These are phyloP conservation scores for Chamaetylas fuelleborni DNA, from an alignment of 2,113 vertebrate genomes.

Conservation along the genomic window DNA sequence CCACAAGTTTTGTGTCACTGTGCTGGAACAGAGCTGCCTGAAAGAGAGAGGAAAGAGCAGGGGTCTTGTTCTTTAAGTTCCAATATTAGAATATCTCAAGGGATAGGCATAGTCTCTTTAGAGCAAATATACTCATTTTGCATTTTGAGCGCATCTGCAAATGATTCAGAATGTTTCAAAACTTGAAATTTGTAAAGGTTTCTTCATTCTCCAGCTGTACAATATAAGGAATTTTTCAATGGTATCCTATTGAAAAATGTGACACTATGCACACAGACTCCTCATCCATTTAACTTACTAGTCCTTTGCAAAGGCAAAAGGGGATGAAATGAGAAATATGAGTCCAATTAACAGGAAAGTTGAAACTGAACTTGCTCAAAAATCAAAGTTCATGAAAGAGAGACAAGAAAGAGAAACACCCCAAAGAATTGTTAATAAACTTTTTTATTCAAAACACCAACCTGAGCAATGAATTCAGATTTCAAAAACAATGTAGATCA, in stretches of 20 bases:
- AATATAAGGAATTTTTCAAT: background rate
- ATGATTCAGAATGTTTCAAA: background rate
- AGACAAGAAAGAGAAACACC: background rate
- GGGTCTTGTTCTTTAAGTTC: background rate
- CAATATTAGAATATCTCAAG: background rate
- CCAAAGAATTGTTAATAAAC: background rate
- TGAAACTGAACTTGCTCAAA: background rate
- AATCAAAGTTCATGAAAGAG: background rate
- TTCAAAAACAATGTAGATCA: background rate
- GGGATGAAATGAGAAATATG: background rate
- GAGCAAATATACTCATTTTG: background rate
- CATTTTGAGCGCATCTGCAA: background rate
- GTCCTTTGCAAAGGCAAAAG: background rate
- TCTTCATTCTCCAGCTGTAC: background rate
- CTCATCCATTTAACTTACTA: background rate
- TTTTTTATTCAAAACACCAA: background rate
- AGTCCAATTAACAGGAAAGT: background rate
- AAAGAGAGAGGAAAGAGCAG: background rate
- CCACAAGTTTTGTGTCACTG: background rate
- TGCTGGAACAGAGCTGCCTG: background rate
- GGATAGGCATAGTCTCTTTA: background rate
- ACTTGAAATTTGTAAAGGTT: background rate
- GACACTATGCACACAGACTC: background rate
- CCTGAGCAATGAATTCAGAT: background rate
- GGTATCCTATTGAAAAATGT: background rate